Evolutionary conservation across 2,888 invertebrate genomes (phyloP).

Genomic region (Strigamia maritima): DNA sequence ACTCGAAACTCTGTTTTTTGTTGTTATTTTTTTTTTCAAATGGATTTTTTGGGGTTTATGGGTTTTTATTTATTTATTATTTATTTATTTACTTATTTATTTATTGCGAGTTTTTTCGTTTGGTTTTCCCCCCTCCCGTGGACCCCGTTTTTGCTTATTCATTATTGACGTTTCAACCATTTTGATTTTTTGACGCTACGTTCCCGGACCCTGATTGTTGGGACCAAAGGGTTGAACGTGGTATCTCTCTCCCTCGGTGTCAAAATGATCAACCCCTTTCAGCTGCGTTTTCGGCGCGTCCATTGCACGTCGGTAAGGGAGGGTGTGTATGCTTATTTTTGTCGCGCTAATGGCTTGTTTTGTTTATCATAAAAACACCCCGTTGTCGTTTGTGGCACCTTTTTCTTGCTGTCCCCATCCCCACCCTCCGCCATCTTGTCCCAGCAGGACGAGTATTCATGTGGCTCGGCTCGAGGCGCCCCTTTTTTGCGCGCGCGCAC

Average conservation of each 20-base stretch:
- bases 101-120: too few species aligned
- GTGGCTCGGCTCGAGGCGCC: conserved; percentile 34
- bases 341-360: conserved; percentile 35
- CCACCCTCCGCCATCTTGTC: conserved; percentile 31
- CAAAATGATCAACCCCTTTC: conserved; percentile 38
- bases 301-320: conserved; percentile 26
- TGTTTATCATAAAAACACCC: conserved; percentile 38
- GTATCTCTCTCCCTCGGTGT: conserved; percentile 35
- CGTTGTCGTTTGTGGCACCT: conserved; percentile 36
- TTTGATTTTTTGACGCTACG: conserved; percentile 31
- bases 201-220: conserved; percentile 21
- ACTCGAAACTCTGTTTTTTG: background rate
- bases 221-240: conserved; percentile 23
- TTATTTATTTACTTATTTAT: too few species aligned
- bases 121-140: background rate
- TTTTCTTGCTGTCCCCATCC: conserved; percentile 12
- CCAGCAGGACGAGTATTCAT: conserved; percentile 37
- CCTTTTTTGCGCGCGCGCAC: conserved; percentile 36
- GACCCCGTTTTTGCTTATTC: background rate
- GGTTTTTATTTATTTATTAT: too few species aligned
- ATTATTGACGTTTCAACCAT: conserved; percentile 10
- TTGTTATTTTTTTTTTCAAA: background rate
- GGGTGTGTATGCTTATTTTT: conserved; percentile 19
- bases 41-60: too few species aligned
- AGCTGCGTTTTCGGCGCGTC: conserved; percentile 36